Conservation (phyloP, 2,113 vertebrate species). For the Piprites chloris region DNA sequence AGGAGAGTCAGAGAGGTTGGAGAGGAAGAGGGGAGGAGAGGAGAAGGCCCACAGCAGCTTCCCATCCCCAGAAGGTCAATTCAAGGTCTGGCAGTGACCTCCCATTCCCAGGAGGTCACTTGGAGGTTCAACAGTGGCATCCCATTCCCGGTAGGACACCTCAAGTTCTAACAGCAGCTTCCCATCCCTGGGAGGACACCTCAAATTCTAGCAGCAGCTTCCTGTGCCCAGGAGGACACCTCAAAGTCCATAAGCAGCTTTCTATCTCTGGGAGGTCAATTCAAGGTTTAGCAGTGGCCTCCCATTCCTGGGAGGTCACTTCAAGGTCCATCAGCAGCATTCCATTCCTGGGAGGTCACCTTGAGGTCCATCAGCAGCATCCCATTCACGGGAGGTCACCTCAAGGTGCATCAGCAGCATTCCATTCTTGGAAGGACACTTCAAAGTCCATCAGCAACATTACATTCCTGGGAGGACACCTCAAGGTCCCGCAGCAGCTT, state of each 20-base stretch:
- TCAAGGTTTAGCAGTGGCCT: background rate
- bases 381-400: background rate
- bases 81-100: background rate
- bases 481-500: background rate
- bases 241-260: background rate
- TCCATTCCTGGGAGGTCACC: background rate
- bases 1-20: background rate
- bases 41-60: background rate
- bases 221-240: background rate
- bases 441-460: background rate
- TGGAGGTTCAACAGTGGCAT: background rate
- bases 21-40: background rate
- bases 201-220: background rate
- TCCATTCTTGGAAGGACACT: background rate
- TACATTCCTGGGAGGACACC: background rate
- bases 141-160: background rate
- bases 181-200: background rate
- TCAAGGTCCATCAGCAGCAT: background rate
- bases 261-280: background rate
- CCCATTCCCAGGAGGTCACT: background rate
- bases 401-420: background rate
- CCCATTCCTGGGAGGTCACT: accelerated
- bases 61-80: background rate
- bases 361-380: background rate
- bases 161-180: background rate